phyloP scores from a whole-genome alignment of 2,113 vertebrate genomes.

The Oryzias melastigma region DNA sequence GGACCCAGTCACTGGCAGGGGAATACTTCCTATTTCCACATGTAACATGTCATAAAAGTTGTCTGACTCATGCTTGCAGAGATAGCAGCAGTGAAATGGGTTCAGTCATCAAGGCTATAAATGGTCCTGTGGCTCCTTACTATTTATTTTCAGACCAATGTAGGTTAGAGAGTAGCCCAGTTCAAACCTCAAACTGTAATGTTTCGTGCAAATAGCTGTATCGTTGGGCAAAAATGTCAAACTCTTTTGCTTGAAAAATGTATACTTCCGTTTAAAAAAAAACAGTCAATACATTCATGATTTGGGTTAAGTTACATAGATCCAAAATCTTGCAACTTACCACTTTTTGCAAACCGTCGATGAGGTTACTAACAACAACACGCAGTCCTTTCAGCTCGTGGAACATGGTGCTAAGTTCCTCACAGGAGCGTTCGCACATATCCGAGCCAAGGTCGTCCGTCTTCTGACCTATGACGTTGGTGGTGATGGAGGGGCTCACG shows the following conservation, averaged over 20 bases:
- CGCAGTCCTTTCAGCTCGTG: slow-evolving; percentile 90
- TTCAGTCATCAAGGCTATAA: slow-evolving; percentile 57
- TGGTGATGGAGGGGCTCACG: slow-evolving; percentile 81
- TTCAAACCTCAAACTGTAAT: slow-evolving; percentile 24
- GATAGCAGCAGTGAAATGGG: slow-evolving; percentile 56
- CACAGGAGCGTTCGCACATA: slow-evolving; percentile 92
- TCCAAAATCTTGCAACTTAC: slow-evolving; percentile 65
- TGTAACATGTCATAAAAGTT: slow-evolving; percentile 76
- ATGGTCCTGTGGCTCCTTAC: slow-evolving; percentile 42
- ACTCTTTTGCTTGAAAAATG: slow-evolving; percentile 16
- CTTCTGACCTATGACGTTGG: slow-evolving; percentile 81
- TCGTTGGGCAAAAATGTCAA: slow-evolving; percentile 35
- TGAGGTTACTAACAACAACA: slow-evolving; percentile 87
- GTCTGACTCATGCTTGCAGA: slow-evolving; percentile 62
- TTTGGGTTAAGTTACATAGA: slow-evolving; percentile 9
- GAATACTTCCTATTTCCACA: slow-evolving; percentile 78
- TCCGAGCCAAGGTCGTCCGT: slow-evolving; percentile 67
- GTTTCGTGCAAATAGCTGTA: slow-evolving; percentile 3
- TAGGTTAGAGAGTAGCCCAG: slow-evolving; percentile 60
- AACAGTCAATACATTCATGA: slow-evolving; percentile 21
- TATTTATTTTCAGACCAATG: slow-evolving; percentile 61
- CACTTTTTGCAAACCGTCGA: slow-evolving; percentile 91
- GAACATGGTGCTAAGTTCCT: slow-evolving; percentile 90
- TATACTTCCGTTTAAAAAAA: slow-evolving; percentile 12
- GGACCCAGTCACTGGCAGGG: slow-evolving; percentile 67